Evolutionary conservation across 1,140 invertebrate species (phyloP), one percentile per base, ranked within the genome.

Genomic region (Drosophila pruinosa): DNA sequence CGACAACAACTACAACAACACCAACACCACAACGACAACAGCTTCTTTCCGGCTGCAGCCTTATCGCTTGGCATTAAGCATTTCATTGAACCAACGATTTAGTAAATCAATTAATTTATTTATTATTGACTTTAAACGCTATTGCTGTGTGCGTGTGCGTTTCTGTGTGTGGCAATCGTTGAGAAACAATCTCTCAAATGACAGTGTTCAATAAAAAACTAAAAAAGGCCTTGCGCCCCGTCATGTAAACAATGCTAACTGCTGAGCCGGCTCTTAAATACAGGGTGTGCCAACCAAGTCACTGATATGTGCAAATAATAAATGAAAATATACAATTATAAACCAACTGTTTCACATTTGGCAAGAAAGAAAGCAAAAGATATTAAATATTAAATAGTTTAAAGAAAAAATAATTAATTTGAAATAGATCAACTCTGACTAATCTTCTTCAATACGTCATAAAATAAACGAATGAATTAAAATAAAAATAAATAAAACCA

Each of bases 91-190:
- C 28, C 72, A 48, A 52, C 58, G 62, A 47, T 70, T 76, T 80
- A 77, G 68, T 68, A 81, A 88, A 74, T 81, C 77, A 86, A 81
- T 86, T 86, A 86, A 86, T 86, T 86, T 75, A 86, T 81, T 88
- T 81, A 88, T 77, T 72, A 72, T 73, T 68, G 68, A 43, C 61
- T 57, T 21, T 21, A 28, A 58, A 38, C 45, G 34, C 14, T 24
- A 12, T 17, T 5, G 2, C 21, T 10, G 19, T 48, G 19, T 10
- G 50, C 5, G 3, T 14, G 4, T 4, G 47, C 14, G 36, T 39
- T 58, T 36, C 48, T 43, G 80, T 64, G 81, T 79, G 77, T 59
- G 69, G 69, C 72, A 85, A 83, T 83, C 79, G 58, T 43, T 50
- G 63, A 54, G 76, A 56, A 65, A 69, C 73, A 85, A 86, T 85